A percentile compares a stretch with the other conserved stretches of the same genome.
Conservation (phyloP, 92 coral and sea anemone genomes). For the Bergia sp. region DNA sequence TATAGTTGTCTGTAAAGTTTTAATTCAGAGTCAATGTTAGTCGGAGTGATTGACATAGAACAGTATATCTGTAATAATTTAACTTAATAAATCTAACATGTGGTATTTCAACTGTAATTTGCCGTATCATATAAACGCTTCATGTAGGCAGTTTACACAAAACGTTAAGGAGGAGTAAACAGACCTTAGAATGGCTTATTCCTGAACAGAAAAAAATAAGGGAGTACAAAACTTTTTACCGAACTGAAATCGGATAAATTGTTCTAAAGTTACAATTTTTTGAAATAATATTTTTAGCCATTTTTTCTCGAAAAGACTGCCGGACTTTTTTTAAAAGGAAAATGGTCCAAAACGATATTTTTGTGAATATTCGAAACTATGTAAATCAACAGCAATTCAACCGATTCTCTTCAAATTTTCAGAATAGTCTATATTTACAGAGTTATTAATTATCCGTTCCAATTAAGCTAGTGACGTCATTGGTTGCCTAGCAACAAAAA, state of each 20-base stretch:
- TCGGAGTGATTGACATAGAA: too few species aligned
- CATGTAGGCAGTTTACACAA: too few species aligned
- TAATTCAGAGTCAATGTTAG: too few species aligned
- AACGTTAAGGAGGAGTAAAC: too few species aligned
- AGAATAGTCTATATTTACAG: constrained; percentile 2
- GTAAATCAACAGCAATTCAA: constrained; percentile 19
- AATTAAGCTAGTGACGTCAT: constrained; percentile 17
- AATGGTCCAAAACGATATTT: constrained; percentile 1
- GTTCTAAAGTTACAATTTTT: background rate
- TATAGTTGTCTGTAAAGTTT: too few species aligned
- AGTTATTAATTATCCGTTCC: background rate
- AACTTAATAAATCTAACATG: too few species aligned
- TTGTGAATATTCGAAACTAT: constrained; percentile 5
- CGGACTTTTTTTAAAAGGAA: background rate
- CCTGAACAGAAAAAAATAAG: background rate
- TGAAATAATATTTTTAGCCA: background rate
- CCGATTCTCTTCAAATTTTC: constrained; percentile 20
- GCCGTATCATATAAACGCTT: too few species aligned
- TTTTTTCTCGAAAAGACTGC: background rate
- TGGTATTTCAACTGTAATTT: too few species aligned
- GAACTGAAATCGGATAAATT: background rate
- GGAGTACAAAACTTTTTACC: background rate
- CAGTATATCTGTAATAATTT: too few species aligned
- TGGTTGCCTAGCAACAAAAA: background rate
- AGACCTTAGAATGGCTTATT: background rate